phyloP scores from a whole-genome alignment of 1,140 invertebrate species.

The Apolygus lucorum region DNA sequence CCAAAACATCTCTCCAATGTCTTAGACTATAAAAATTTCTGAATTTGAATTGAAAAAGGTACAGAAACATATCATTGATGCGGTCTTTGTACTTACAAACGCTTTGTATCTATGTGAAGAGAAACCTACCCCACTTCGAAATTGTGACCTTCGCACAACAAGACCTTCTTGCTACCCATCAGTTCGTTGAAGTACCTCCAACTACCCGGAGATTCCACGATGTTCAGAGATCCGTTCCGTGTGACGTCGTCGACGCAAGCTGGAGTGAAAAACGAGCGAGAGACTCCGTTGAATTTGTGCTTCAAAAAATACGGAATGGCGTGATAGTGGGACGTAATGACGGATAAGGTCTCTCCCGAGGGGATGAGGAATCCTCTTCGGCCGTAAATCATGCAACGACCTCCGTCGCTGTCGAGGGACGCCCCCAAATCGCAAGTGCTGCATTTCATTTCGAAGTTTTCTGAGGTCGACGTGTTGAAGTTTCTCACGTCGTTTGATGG shows the following conservation, averaged over 20 bases:
- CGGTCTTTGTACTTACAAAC: too few relatives aligned
- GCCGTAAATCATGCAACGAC: not conserved
- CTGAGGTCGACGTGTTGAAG: not conserved
- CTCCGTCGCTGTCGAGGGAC: not conserved
- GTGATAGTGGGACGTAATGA: not conserved
- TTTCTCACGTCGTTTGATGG: not conserved
- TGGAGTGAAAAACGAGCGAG: not conserved
- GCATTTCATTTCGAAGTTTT: not conserved
- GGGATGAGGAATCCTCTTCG: not conserved
- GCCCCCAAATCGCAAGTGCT: not conserved
- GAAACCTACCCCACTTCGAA: not conserved
- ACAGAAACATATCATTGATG: too few relatives aligned
- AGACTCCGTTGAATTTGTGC: not conserved
- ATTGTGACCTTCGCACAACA: not conserved
- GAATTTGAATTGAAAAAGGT: too few relatives aligned
- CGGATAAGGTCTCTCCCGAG: not conserved
- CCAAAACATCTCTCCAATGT: too few relatives aligned
- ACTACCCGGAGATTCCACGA: not conserved
- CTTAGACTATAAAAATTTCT: too few relatives aligned
- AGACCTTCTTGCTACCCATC: not conserved
- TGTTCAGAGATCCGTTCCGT: not conserved
- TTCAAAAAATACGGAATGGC: not conserved
- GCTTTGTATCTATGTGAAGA: too few relatives aligned
- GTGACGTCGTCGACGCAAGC: not conserved
- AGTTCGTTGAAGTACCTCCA: not conserved